Conservation (phyloP, 2,113 vertebrate genomes). For the Rhynchopsitta pachyrhyncha region DNA sequence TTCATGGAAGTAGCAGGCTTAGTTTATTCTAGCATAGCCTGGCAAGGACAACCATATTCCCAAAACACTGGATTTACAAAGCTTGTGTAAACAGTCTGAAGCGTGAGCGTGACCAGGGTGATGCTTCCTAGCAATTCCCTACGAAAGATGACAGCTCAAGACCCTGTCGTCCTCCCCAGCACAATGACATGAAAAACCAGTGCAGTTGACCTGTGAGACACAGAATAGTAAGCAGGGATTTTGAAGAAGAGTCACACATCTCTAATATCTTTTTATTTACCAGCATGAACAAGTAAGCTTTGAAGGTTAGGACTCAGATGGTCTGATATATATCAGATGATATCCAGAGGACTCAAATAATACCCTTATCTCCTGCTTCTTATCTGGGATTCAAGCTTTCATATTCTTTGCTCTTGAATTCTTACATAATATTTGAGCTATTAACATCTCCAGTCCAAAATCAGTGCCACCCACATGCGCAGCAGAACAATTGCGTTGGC, state of each 20-base stretch:
- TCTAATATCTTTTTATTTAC: not conserved
- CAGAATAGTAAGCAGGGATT: not conserved
- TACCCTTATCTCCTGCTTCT: not conserved
- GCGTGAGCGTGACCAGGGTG: fast-evolving
- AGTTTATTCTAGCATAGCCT: not conserved
- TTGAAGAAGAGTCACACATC: not conserved
- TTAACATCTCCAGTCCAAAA: not conserved
- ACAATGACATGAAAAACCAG: not conserved
- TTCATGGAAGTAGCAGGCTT: slow-evolving; percentile 11
- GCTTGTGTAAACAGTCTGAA: not conserved
- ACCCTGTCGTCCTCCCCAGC: not conserved
- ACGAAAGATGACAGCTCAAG: not conserved
- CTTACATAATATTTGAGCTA: fast-evolving
- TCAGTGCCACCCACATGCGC: not conserved
- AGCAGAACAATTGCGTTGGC: not conserved
- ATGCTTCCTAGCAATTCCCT: not conserved
- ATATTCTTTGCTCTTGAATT: not conserved
- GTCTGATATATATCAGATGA: not conserved
- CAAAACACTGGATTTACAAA: not conserved
- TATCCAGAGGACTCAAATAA: not conserved
- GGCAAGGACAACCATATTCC: not conserved
- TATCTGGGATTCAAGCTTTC: not conserved
- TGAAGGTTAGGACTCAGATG: not conserved
- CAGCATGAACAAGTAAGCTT: not conserved
- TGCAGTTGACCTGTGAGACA: not conserved